Base-by-base conservation (phyloP, 2,888 invertebrate genomes). In the Dusona sp. region DNA sequence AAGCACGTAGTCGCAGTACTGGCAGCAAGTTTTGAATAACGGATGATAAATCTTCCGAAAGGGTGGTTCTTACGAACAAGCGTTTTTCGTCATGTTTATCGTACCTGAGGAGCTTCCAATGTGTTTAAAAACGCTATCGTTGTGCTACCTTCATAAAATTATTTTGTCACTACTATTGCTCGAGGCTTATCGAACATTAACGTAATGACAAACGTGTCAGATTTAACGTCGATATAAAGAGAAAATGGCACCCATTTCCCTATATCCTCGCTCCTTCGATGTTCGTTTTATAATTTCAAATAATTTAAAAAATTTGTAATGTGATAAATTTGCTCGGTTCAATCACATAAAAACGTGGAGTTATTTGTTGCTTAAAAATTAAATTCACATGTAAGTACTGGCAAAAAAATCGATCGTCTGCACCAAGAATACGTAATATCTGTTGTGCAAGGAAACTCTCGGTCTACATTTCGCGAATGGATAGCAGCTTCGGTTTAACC, bases 401-500 rank as follows among this genome's bases (percentile, higher is more conserved):
- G n/a, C 51, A 75, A 73, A 64, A 79, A 51, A 68, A 83, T 82
- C 82, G 85, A 78, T 82, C 77, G 61, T 29, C 33, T 33, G 29
- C 22, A 36, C n/a, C 51, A 64, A 68, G 77, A 16, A 29, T 67
- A 64, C 48, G 64, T 48, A 29, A 81, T 75, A 79, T 82, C 75
- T 82, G 75, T 84, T 79, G 73, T 79, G 79, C 72, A 70, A 64
- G 79, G 36, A 68, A 81, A 79, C n/a, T 73, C 75, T 70, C 83
- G 84, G 86, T 84, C 80, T 86, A 86, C 73, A 78, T 87, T 79
- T 74, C 54, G 75, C 82, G 64, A 75, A 87, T 54, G 70, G 81
- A 88, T 81, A 83, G 87, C 77, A 89, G 89, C 87, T 89, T 89
- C 90, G 89, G 91, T 92, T 90, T 93, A 92, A 92, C 92, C 92